Percentiles rank a stretch among this genome's conserved stretches.
Conservation (phyloP, 2,797 vertebrate species). For the Bovichtus diacanthus region DNA sequence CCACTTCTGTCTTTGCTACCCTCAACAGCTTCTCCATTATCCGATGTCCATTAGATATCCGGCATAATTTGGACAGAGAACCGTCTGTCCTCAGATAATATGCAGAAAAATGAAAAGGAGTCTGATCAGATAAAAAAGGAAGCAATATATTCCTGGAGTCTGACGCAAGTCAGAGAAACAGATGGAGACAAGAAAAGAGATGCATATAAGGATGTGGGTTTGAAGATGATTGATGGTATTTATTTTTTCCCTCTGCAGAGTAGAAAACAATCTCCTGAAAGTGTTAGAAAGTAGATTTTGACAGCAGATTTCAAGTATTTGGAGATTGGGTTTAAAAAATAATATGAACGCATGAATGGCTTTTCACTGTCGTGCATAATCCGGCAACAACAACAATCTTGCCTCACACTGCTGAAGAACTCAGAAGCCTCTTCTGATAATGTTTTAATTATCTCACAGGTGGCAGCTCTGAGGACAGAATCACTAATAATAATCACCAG, state of each 20-base stretch:
- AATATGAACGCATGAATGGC: background rate
- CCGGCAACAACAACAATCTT: constrained; percentile 1
- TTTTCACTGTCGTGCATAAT: constrained; percentile 6
- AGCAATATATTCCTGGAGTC: constrained; percentile 17
- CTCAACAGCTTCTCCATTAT: constrained; percentile 7
- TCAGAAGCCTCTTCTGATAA: constrained; percentile 1
- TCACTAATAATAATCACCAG: constrained; percentile 26
- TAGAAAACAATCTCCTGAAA: constrained; percentile 35
- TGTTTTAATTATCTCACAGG: constrained; percentile 40
- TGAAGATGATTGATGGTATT: constrained; percentile 52
- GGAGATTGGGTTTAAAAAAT: constrained; percentile 19
- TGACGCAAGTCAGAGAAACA: constrained; percentile 46
- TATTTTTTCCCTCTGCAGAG: constrained; percentile 7
- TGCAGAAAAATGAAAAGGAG: constrained; percentile 14
- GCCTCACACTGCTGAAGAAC: constrained; percentile 13
- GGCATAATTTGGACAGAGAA: background rate
- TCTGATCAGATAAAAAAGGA: constrained; percentile 23
- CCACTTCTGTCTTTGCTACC: background rate
- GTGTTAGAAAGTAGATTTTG: constrained; percentile 22
- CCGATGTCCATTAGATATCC: constrained; percentile 5
- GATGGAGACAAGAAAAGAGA: constrained; percentile 11
- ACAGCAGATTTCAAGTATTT: constrained; percentile 32
- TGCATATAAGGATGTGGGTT: background rate
- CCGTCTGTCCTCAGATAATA: constrained; percentile 8
- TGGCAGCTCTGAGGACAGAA: constrained; percentile 24